Conservation (phyloP, 1,140 invertebrate genomes). For the Hestina assimilis region DNA sequence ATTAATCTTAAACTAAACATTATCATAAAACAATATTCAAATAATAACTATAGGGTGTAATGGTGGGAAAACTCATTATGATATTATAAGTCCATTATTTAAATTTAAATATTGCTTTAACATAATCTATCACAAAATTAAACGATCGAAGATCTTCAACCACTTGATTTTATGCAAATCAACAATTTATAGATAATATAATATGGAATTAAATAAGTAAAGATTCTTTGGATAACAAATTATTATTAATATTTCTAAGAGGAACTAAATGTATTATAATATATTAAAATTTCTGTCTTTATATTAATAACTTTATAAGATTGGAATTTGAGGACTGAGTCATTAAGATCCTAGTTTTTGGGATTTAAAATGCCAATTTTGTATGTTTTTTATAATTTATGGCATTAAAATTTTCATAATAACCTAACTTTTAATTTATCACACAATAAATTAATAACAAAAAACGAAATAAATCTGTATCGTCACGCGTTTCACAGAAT, state of each 20-base stretch:
- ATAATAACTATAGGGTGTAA: conserved; percentile 61
- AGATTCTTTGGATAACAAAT: conserved; percentile 75
- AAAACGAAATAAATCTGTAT: conserved; percentile 55
- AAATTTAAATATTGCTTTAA: conserved; percentile 74
- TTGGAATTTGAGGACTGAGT: conserved; percentile 40
- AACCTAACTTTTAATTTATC: conserved; percentile 67
- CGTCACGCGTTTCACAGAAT: conserved; percentile 67
- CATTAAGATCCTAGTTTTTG: conserved; percentile 37
- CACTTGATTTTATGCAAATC: conserved; percentile 53
- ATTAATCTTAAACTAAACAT: conserved; percentile 56
- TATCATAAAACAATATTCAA: conserved; percentile 74
- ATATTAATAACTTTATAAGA: conserved; percentile 29
- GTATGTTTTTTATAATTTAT: conserved; percentile 56
- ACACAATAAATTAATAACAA: conserved; percentile 70
- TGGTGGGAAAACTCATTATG: conserved; percentile 68
- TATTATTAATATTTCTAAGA: conserved; percentile 71
- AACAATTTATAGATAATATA: conserved; percentile 68
- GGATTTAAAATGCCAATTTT: conserved; percentile 64
- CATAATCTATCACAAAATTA: conserved; percentile 48
- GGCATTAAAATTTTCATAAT: conserved; percentile 45
- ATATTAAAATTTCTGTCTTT: conserved; percentile 57
- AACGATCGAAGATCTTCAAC: conserved; percentile 36
- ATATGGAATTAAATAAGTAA: conserved; percentile 60
- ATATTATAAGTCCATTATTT: conserved; percentile 58
- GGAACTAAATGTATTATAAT: conserved; percentile 71